phyloP scores from a whole-genome alignment of 2,888 invertebrate genomes.

The Dichetophora obliterata region DNA sequence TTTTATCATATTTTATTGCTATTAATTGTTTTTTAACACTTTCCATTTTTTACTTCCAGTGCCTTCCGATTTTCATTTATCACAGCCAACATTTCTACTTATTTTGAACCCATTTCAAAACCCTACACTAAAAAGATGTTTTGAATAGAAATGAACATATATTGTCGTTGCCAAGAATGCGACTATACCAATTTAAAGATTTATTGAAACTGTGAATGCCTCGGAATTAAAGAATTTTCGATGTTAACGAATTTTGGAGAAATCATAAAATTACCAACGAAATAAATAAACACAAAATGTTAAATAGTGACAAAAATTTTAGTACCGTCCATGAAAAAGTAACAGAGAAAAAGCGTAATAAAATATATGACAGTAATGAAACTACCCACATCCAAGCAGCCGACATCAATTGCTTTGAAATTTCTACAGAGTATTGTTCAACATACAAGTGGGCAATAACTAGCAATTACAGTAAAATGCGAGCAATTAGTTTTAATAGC shows the following conservation, averaged over 20 bases:
- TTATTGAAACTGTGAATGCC: constrained; percentile 10
- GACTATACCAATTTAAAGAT: neutral
- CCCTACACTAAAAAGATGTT: too few species aligned
- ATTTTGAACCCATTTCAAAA: too few species aligned
- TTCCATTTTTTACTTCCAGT: too few species aligned
- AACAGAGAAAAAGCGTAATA: neutral
- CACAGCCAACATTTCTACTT: too few species aligned
- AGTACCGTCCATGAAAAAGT: constrained; percentile 1
- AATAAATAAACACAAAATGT: neutral
- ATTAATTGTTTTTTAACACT: too few species aligned
- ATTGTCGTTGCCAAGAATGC: too few species aligned
- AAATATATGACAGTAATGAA: neutral
- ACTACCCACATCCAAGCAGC: neutral
- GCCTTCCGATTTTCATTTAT: too few species aligned
- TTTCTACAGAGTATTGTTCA: neutral
- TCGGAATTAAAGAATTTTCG: neutral
- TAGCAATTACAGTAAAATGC: neutral
- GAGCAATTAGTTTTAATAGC: neutral
- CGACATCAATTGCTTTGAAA: neutral
- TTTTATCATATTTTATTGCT: too few species aligned
- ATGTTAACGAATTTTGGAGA: constrained; percentile 15
- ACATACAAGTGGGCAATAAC: neutral
- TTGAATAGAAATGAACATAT: too few species aligned
- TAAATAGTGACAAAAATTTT: neutral
- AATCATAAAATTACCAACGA: neutral